Evolutionary conservation across 2,888 invertebrate species (phyloP), one percentile per base, ranked within the genome.

Genomic region (Trypoxylon attenuatum): DNA sequence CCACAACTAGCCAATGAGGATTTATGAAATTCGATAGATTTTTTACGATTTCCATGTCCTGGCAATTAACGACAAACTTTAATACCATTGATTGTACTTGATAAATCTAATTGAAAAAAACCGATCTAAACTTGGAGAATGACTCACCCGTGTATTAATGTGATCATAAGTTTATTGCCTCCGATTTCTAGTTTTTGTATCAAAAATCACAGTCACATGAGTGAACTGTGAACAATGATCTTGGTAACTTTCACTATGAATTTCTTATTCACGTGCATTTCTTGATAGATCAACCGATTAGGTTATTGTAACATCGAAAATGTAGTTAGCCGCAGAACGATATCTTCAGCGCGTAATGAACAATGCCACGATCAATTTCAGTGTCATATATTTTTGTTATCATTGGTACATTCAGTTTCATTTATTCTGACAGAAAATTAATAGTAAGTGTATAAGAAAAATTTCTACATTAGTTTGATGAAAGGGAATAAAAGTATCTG

Each of bases 1-100:
- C 83, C 18, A 87, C 75, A 2, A 78, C 77, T 27, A 86, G 53
- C 87, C 87, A 87, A 59, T 87, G 87, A 43, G 77, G 77, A 73
- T 86, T 85, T 21, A 87, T 45, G 19, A 61, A 74, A 25, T 81
- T 81, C 16, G 77, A 13, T 27, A 67, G 83, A 13, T 85, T 82
- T 41, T 72, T 81, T n/a, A 85, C 47, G 4, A 60, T 61, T 6
- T 85, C 86, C 85, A 86, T 84, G 5, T 45, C 54, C 69, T 67
- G 15, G 10, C 4, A 19, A 23, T 0, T 21, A 4, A n/a, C 10
- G 5, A 3, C n/a, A 16, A 3, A 16, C 39, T 47, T n/a, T 41
- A 16, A 27, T 22, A 3, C 13, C 15, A 10, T 2, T 16, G 10
- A n/a, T n/a, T 5, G n/a, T 45, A 3, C n/a, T 23, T 13, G 5